These are phyloP conservation scores for Nansenia antarctica DNA, from an alignment of 2,113 vertebrate genomes.

Conservation along the genomic window DNA sequence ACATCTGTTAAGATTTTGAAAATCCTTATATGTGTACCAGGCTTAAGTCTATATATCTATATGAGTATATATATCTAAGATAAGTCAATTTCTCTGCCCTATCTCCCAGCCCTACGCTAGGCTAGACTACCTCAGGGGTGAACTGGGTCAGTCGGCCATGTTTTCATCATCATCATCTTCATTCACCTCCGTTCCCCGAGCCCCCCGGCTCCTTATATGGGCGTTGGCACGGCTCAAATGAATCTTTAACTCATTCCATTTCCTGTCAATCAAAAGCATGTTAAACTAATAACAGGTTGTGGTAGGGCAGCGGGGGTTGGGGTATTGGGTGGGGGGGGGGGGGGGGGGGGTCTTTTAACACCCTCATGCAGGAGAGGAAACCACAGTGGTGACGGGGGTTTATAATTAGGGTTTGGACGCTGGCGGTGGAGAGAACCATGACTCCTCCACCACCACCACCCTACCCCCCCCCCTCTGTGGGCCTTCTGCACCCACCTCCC, in stretches of 20 bases:
- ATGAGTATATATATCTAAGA: no score
- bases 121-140: no score
- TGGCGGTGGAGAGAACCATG: constrained; percentile 6
- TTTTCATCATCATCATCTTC: constrained; percentile 17
- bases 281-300: constrained; percentile 20
- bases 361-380: constrained; percentile 36
- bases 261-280: constrained; percentile 40
- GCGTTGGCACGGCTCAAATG: constrained; percentile 18
- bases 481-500: not conserved
- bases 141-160: no score
- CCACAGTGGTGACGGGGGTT: constrained; percentile 35
- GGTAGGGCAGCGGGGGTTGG: no score
- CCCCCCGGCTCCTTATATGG: not conserved
- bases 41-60: no score
- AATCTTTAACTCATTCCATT: constrained; percentile 37
- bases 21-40: no score
- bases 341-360: constrained; percentile 17
- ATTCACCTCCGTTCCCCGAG: not conserved
- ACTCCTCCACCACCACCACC: not conserved
- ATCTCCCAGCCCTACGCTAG: no score
- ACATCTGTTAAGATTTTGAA: no score
- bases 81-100: no score
- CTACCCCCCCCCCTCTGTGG: not conserved
- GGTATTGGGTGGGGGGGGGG: constrained; percentile 7
- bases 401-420: constrained; percentile 37